Percentiles rank a stretch among this genome's conserved stretches.
Conservation (phyloP, 2,797 vertebrate genomes). For the Hapalemur alaotrensis region DNA sequence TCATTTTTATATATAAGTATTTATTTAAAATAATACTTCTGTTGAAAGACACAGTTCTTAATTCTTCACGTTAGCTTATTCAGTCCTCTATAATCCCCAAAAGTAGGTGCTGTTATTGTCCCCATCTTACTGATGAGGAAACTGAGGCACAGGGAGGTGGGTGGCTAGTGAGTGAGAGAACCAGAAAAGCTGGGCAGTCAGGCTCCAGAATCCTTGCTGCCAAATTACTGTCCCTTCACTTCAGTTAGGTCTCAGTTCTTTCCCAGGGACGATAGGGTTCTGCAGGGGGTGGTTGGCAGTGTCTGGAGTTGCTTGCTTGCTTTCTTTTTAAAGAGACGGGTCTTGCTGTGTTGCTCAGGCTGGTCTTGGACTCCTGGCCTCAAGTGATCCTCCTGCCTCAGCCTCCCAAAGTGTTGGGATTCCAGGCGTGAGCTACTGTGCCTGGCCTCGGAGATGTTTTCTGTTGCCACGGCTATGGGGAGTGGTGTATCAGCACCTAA, state of each 20-base stretch:
- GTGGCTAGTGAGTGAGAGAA: background rate
- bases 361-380: background rate
- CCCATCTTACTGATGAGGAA: background rate
- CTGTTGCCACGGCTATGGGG: background rate
- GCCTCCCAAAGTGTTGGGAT: background rate
- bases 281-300: accelerated
- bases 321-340: background rate
- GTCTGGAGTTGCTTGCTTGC: background rate
- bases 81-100: background rate
- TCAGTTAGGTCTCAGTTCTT: background rate
- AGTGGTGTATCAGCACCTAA: background rate
- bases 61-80: background rate
- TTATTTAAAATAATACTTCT: background rate
- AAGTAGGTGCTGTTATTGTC: background rate
- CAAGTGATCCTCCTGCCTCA: background rate
- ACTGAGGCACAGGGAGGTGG: background rate
- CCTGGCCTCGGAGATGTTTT: background rate
- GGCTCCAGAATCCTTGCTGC: background rate
- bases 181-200: accelerated
- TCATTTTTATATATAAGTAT: background rate
- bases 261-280: background rate
- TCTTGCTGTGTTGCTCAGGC: background rate
- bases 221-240: accelerated
- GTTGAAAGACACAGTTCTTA: background rate
- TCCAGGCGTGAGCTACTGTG: background rate